Evolutionary conservation across 2,888 invertebrate species (phyloP).

Genomic region (Rosalia funebris): DNA sequence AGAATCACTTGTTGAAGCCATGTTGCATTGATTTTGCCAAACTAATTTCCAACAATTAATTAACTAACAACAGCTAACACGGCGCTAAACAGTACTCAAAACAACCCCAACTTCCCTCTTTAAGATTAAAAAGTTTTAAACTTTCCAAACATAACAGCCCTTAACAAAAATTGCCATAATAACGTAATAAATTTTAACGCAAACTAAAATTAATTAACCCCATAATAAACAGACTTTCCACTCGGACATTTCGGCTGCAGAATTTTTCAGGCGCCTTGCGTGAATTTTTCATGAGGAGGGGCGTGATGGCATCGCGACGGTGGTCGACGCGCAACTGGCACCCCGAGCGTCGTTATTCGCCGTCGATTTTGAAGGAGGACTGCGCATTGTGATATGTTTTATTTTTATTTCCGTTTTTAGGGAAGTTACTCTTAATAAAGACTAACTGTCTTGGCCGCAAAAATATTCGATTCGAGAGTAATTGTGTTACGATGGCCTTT

Average conservation of each 20-base stretch:
- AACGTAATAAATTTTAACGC: conserved; percentile 1
- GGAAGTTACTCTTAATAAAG: background rate
- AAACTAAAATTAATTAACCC: conserved; percentile 8
- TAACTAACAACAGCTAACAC: conserved; percentile 28
- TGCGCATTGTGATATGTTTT: conserved; percentile 22
- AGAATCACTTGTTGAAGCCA: conserved; percentile 50
- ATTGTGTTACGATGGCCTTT: background rate
- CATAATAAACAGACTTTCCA: conserved; percentile 2
- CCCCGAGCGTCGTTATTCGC: conserved; percentile 34
- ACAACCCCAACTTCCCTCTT: conserved; percentile 4
- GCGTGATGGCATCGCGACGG: conserved; percentile 49
- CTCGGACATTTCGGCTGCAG: conserved; percentile 8
- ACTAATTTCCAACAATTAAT: conserved; percentile 27
- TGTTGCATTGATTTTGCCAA: conserved; percentile 25
- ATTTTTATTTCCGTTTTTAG: conserved; percentile 15
- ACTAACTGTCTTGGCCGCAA: background rate
- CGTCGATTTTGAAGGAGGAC: conserved; percentile 21
- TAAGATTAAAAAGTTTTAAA: conserved; percentile 21
- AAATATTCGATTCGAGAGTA: background rate
- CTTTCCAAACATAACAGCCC: conserved; percentile 23
- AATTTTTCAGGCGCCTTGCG: conserved; percentile 10
- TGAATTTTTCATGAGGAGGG: conserved; percentile 27
- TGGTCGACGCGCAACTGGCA: conserved; percentile 54
- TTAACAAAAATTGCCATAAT: conserved; percentile 12
- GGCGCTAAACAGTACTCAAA: conserved; percentile 17